phyloP scores from a whole-genome alignment of 2,888 invertebrate genomes.

The Perizoma flavofasciatum region DNA sequence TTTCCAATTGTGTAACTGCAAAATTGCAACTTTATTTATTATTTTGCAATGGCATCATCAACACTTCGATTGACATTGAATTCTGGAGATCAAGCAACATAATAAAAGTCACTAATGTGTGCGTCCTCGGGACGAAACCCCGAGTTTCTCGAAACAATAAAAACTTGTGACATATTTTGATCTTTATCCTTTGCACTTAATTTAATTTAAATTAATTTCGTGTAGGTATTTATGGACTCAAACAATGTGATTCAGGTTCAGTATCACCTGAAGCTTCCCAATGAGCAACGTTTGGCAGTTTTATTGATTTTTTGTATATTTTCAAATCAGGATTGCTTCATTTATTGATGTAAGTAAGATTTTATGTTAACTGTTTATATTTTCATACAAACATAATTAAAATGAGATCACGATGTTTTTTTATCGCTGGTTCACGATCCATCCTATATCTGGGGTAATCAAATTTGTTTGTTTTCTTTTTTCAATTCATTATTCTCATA shows the following conservation, averaged over 20 bases:
- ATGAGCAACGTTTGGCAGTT: constrained; percentile 5
- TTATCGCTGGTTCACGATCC: no score
- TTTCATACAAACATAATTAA: no score
- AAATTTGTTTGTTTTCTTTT: no score
- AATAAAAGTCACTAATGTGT: not conserved
- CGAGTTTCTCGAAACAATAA: constrained; percentile 48
- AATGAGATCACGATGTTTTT: no score
- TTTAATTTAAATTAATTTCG: constrained; percentile 43
- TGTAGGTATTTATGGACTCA: constrained; percentile 51
- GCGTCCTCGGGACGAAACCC: constrained; percentile 33
- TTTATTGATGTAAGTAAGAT: constrained; percentile 1
- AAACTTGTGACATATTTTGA: constrained; percentile 55
- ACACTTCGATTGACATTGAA: no score
- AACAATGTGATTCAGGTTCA: constrained; percentile 41
- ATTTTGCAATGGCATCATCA: no score
- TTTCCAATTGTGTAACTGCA: no score
- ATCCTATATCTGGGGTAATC: no score
- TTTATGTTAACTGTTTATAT: no score
- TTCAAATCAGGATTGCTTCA: not conserved
- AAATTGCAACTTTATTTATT: no score
- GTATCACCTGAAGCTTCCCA: constrained; percentile 37
- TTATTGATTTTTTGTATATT: not conserved
- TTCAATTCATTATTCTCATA: no score
- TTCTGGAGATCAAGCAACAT: no score
- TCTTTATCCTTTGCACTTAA: constrained; percentile 49